These are phyloP conservation scores for Propithecus deckenii DNA, from an alignment of 2,797 vertebrate genomes.

Conservation along the genomic window DNA sequence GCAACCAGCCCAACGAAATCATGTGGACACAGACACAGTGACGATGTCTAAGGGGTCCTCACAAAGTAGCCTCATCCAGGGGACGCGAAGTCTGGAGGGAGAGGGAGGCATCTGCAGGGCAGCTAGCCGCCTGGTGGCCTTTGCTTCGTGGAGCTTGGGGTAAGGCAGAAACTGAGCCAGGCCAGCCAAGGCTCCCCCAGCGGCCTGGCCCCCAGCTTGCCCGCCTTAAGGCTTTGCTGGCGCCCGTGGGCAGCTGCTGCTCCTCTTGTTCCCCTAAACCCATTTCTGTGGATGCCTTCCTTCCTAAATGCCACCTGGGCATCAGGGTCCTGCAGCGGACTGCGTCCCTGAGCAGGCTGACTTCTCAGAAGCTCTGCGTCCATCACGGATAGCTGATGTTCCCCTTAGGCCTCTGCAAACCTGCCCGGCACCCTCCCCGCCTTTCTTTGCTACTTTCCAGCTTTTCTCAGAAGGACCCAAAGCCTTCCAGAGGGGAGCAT, in stretches of 20 bases:
- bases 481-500: neutral
- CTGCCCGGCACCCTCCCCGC: rapidly evolving
- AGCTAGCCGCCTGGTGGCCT: neutral
- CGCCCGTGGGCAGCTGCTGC: neutral
- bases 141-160: neutral
- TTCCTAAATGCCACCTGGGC: neutral
- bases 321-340: neutral
- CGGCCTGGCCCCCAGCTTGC: neutral
- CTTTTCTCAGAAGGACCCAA: neutral
- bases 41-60: neutral
- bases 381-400: neutral
- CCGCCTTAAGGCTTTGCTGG: neutral
- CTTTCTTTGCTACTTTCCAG: neutral
- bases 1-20: neutral
- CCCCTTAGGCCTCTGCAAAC: neutral
- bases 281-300: neutral
- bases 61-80: neutral
- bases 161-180: neutral
- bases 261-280: neutral
- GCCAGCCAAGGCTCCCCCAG: neutral
- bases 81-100: neutral
- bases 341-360: neutral
- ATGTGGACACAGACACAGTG: neutral
- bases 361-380: neutral
- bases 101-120: neutral